These are phyloP conservation scores for Acrobasis consociella DNA, from an alignment of 2,888 invertebrate genomes.

Conservation along the genomic window DNA sequence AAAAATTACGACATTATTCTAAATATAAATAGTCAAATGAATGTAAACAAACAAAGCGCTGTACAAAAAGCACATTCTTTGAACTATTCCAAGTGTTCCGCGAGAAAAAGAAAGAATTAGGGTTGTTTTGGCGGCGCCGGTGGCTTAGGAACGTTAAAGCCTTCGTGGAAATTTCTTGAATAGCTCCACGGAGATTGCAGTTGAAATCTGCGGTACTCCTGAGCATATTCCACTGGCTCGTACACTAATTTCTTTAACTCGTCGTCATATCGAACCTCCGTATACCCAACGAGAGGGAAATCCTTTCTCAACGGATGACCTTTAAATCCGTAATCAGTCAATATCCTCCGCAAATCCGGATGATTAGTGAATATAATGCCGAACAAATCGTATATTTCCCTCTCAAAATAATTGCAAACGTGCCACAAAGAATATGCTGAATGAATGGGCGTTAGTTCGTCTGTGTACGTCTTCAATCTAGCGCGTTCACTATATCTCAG, in stretches of 20 bases:
- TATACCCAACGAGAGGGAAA: slow-evolving; percentile 69
- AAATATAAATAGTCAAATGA: background rate
- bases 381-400: slow-evolving; percentile 73
- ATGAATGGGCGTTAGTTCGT: slow-evolving; percentile 67
- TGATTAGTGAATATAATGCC: slow-evolving; percentile 70
- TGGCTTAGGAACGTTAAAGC: slow-evolving; percentile 48
- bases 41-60: slow-evolving; percentile 1
- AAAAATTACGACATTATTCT: no score
- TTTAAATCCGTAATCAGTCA: slow-evolving; percentile 72
- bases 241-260: slow-evolving; percentile 71
- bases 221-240: slow-evolving; percentile 69
- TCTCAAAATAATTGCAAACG: slow-evolving; percentile 55
- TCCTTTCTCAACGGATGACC: slow-evolving; percentile 76
- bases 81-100: background rate
- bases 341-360: slow-evolving; percentile 68
- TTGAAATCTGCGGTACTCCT: slow-evolving; percentile 57
- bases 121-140: slow-evolving; percentile 32
- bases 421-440: slow-evolving; percentile 59
- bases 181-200: slow-evolving; percentile 72
- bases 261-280: slow-evolving; percentile 72
- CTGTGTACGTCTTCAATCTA: slow-evolving; percentile 68
- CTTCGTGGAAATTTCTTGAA: slow-evolving; percentile 62
- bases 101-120: background rate
- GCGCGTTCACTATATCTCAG: slow-evolving; percentile 54
- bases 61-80: slow-evolving; percentile 1